Evolutionary conservation across 2,113 vertebrate genomes (phyloP), one percentile per base, ranked within the genome.

Genomic region (Epinephelus cyanopodus): DNA sequence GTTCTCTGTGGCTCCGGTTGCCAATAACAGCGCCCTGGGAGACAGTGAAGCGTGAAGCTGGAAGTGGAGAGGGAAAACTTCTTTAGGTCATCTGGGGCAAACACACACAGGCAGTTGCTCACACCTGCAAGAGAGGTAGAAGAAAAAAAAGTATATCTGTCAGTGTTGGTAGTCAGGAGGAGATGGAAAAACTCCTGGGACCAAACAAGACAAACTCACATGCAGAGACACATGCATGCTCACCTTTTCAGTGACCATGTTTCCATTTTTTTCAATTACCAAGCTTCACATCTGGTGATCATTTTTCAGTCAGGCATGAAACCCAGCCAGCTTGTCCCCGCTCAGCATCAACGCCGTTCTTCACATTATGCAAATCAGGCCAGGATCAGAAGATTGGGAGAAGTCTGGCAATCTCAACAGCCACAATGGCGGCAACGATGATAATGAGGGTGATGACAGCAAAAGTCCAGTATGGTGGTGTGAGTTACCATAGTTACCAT

Each of bases 401-500:
- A 78, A 37, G 57, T 78, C 56, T 42, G 0, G 3, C 60, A 56
- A 50, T 75, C 57, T 83, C 39, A 14, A 37, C 42, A 21, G 14
- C 10, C 13, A 75, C 64, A 39, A 1, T 29, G 56, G 42, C 9
- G n/a, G n/a, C 29, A 19, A 4, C 17, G 67, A 47, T 56, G 61
- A 79, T 61, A 56, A 81, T 45, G 65, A 68, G 6, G 19, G 54
- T 0, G 45, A 65, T 74, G 72, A 64, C 48, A 15, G 61, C 60
- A 50, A 57, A 78, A 64, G 71, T 74, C 75, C 62, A 42, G 47
- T 17, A 12, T n/a, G 33, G 19, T 48, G 33, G 21, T 23, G 50
- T 65, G 33, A 1, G 79, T 94, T 89, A 25, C 90, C 82, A 90
- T 94, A 69, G 92, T 72, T 89, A 94, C 92, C 10, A 7, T 42